A percentile compares a stretch with the other conserved stretches of the same genome.
Evolutionary conservation across 2,888 invertebrate species (phyloP).

Genomic region (Kryphioiulus occultus): DNA sequence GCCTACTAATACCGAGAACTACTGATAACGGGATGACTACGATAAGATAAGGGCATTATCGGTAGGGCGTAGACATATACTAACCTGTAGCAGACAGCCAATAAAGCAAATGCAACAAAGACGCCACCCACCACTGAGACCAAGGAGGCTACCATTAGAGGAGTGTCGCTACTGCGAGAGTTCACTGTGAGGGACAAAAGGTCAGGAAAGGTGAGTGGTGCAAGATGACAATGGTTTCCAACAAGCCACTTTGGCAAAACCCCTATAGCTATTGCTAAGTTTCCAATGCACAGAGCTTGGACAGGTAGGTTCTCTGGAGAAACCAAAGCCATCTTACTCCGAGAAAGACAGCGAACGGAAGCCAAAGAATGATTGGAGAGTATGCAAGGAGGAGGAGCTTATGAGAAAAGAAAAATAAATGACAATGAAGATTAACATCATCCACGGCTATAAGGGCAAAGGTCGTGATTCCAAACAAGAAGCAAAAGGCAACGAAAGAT

Average conservation of each 20-base stretch:
- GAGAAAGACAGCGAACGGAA: neutral
- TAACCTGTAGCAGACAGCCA: conserved; percentile 97
- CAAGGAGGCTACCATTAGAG: conserved; percentile 96
- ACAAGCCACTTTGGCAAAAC: neutral
- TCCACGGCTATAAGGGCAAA: conserved; percentile 10
- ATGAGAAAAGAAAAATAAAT: neutral
- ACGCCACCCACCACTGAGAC: conserved; percentile 99
- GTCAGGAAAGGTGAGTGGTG: conserved; percentile 51
- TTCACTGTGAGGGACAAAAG: conserved; percentile 53
- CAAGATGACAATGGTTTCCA: conserved; percentile 12
- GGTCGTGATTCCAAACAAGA: neutral
- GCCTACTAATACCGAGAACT: neutral
- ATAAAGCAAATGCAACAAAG: conserved; percentile 97
- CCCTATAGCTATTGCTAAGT: no score
- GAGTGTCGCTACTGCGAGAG: conserved; percentile 84
- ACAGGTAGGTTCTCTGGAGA: neutral
- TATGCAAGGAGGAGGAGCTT: neutral
- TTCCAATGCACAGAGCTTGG: no score
- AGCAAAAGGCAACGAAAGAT: neutral
- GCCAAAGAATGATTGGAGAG: conserved; percentile 24
- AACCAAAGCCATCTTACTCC: conserved; percentile 28
- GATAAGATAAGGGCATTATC: neutral
- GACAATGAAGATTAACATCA: conserved; percentile 40
- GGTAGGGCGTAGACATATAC: conserved; percentile 50
- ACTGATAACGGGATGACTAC: neutral